Evolutionary conservation across 2,113 vertebrate genomes (phyloP).

Genomic region (Pachycephala philippinensis): DNA sequence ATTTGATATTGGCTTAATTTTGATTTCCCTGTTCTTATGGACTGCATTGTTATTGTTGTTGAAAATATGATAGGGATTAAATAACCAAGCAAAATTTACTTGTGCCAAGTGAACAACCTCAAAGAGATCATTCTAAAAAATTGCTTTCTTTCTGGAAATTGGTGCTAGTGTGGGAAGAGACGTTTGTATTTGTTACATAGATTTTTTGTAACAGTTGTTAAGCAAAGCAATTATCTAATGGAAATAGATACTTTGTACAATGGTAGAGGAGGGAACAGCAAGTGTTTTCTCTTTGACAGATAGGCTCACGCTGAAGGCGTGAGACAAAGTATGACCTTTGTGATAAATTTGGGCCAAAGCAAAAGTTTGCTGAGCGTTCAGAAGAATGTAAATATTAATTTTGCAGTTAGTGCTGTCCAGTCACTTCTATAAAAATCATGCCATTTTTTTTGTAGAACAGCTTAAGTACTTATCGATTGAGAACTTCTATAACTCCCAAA

Average conservation of each 20-base stretch:
- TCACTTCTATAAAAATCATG: conserved; percentile 29
- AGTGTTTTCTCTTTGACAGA: neutral
- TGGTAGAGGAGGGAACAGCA: neutral
- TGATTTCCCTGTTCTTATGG: neutral
- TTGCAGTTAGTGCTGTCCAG: conserved; percentile 48
- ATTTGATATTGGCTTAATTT: neutral
- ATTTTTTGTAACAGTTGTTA: neutral
- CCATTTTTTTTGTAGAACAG: conserved; percentile 50
- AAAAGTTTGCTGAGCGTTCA: neutral
- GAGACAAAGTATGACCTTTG: neutral
- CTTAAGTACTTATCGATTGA: conserved; percentile 75
- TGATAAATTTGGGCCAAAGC: neutral
- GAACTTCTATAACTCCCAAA: conserved; percentile 76
- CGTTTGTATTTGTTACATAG: neutral
- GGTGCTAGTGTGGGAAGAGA: neutral
- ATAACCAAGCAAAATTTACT: neutral
- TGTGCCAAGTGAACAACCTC: neutral
- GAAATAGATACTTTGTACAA: neutral
- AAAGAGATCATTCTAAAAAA: neutral
- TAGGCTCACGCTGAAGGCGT: neutral
- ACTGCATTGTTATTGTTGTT: neutral
- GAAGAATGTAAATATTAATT: conserved; percentile 59
- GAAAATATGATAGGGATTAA: neutral
- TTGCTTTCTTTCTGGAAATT: neutral
- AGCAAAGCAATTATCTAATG: neutral